Evolutionary conservation across 2,888 invertebrate species (phyloP), one percentile per base, ranked within the genome.

Genomic region (Ornithoptera alexandrae): DNA sequence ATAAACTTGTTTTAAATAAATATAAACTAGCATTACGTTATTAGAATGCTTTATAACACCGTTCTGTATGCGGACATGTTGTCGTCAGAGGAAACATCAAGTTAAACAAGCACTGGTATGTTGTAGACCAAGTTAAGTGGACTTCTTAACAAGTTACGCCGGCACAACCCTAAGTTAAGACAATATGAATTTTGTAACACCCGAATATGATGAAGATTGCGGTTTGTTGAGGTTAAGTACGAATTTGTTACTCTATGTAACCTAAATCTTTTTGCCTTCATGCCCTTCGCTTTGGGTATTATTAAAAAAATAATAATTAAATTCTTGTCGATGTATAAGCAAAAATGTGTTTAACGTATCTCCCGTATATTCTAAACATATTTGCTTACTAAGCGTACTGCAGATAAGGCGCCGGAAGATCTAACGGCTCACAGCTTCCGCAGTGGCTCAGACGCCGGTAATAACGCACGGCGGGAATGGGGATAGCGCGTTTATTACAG

Each of bases 351-450:
- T 53, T 53, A 18, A 53, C 6, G 17, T 53, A 50, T 50, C 50
- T 17, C 12, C 53, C 1, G 53, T 53, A n/a, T n/a, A 6, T 17
- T 53, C 53, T 53, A 53, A 53, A n/a, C 24, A 18, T 30, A 7
- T 24, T 30, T 57, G 22, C 65, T 39, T 42, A 24, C 65, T 58
- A 65, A 65, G 42, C 58, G 64, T 22, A 65, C 20, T 39, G 18
- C 46, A 66, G 65, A 66, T 66, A 65, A 24, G 30, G 59, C 59
- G 59, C 18, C 65, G 65, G 65, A 65, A 66, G 65, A 60, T 60
- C 59, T 59, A 66, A 66, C 46, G 46, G 65, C 53, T 53, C 57
- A 57, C 64, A 65, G 65, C 58, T 58, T 65, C 65, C 65, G 65
- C 46, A 1, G 42, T 18, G 65, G 42, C 20, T 58, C 58, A 57